Evolutionary conservation across 1,140 invertebrate genomes (phyloP).

Genomic region (Bombus waltoni): DNA sequence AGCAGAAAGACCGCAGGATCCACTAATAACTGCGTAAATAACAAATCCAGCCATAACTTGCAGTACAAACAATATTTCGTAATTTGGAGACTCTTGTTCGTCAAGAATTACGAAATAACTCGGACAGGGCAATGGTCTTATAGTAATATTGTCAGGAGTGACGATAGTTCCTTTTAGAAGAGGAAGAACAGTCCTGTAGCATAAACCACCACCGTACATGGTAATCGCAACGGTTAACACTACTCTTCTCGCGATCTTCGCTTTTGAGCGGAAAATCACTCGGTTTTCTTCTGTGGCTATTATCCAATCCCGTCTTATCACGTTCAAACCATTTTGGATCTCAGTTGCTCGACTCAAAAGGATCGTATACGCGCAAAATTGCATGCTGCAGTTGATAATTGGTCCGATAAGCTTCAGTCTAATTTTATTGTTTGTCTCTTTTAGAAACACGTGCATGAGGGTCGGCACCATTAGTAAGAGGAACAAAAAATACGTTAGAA

Average conservation of each 20-base stretch:
- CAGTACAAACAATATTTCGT: constrained; percentile 60
- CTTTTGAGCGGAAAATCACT: constrained; percentile 49
- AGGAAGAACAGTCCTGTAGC: constrained; percentile 55
- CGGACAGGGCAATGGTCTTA: constrained; percentile 50
- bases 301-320: constrained; percentile 50
- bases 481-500: constrained; percentile 32
- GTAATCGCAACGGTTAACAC: constrained; percentile 39
- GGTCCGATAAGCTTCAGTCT: constrained; percentile 39
- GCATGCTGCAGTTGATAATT: constrained; percentile 29
- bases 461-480: constrained; percentile 43
- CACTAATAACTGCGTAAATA: constrained; percentile 38
- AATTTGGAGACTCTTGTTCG: constrained; percentile 41
- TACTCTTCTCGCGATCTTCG: constrained; percentile 43
- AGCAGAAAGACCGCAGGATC: constrained; percentile 50
- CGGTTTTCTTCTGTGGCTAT: neutral
- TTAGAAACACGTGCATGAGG: constrained; percentile 34
- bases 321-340: constrained; percentile 39
- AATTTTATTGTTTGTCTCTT: constrained; percentile 12
- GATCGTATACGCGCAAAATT: constrained; percentile 42
- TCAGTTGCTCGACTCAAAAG: constrained; percentile 20
- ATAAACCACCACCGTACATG: constrained; percentile 61
- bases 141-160: constrained; percentile 46
- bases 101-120: constrained; percentile 54
- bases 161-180: constrained; percentile 52
- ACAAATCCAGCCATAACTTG: constrained; percentile 56